Base-by-base conservation (phyloP, 2,797 vertebrate genomes). In the Brotogeris chrysoptera region DNA sequence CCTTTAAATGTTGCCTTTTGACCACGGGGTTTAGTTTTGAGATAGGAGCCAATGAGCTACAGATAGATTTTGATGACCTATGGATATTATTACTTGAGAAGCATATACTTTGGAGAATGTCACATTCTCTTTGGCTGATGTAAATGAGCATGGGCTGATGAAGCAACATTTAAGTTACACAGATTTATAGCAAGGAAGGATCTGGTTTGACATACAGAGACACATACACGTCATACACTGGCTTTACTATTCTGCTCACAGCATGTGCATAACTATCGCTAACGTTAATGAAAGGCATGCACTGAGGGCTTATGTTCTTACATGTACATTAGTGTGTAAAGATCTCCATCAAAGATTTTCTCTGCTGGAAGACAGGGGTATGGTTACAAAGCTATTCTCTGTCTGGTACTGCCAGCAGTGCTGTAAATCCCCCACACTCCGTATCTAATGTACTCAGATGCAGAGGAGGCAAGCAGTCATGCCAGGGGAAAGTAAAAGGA, bases 361-460 rank as follows among this genome's bases (percentile, higher is more conserved):
- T 86, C 77, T 91, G 76, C 86, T 97, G 69, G 86, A 88, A 91
- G 88, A 91, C 59, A 83, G 43, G n/a, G 65, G 61, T 96, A 93
- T 1, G 3, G 66, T 97, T 95, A 93, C 94, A 96, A 88, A 95
- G 84, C 69, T 70, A 21, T 91, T 92, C 84, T 79, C 89, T 94
- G 81, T 92, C 90, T 93, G 86, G 73, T 91, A 89, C 93, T 91
- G 91, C 81, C 86, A 95, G 84, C 81, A 96, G 86, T 2, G 0
- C 83, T 92, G 80, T 71, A 94, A 97, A 96, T 96, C 91, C 89
- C 92, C 88, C 92, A 80, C 86, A 74, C 49, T 66, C 96, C 16
- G 0, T 95, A 95, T 96, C 92, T 96, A 94, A 96, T 85, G 66
- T 41, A 27, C 71, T 94, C 73, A 90, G 80, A 96, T 92, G 84